Conservation (phyloP, 2,113 vertebrate genomes). For the Cepphus grylle region DNA sequence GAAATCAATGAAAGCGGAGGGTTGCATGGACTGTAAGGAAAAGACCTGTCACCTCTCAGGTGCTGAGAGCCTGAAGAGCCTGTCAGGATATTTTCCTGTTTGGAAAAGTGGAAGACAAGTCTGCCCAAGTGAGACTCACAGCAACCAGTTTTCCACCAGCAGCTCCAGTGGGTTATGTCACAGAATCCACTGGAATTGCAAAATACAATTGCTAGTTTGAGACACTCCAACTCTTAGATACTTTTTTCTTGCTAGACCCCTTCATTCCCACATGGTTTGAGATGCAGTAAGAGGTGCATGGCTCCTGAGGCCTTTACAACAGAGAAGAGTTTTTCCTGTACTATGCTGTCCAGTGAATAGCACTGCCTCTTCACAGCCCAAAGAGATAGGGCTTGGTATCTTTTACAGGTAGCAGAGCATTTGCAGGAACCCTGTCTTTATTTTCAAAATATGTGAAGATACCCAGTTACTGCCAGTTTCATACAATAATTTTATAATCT, state of each 20-base stretch:
- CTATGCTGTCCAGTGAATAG: not conserved
- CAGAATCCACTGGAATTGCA: not conserved
- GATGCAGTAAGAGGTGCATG: rapidly evolving
- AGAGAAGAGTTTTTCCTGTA: not conserved
- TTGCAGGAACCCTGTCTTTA: not conserved
- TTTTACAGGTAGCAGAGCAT: not conserved
- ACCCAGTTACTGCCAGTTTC: not conserved
- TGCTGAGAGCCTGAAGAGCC: not conserved
- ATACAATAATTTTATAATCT: not conserved
- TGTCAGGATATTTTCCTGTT: not conserved
- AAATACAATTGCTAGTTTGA: not conserved
- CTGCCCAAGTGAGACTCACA: not conserved
- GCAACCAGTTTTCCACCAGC: not conserved
- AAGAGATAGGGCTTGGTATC: not conserved
- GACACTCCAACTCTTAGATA: not conserved
- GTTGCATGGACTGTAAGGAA: not conserved
- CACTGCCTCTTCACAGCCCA: not conserved
- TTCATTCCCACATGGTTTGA: not conserved
- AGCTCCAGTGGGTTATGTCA: not conserved
- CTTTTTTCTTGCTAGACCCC: not conserved
- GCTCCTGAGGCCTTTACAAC: not conserved
- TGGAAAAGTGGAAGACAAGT: not conserved
- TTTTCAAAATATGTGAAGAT: not conserved
- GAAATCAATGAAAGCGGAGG: not conserved
- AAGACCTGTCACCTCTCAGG: not conserved